phyloP scores from a whole-genome alignment of 2,888 invertebrate genomes.

The Eristalis tenax region DNA sequence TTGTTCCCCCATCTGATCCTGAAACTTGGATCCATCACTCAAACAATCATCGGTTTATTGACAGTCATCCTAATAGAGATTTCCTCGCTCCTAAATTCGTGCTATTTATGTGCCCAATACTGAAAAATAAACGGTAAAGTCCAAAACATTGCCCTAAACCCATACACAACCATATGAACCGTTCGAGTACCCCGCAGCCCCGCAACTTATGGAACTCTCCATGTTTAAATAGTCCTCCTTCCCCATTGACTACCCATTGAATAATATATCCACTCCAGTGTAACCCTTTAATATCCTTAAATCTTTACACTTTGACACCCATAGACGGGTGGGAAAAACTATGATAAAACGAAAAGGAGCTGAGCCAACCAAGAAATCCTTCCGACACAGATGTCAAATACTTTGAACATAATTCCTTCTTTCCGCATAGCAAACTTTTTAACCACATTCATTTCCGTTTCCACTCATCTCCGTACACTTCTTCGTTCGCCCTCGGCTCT shows the following conservation, averaged over 20 bases:
- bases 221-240: not conserved
- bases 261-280: constrained; percentile 34
- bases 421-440: constrained; percentile 37
- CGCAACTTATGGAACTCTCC: not conserved
- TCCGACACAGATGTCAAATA: constrained; percentile 45
- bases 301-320: constrained; percentile 47
- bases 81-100: too few species aligned
- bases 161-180: not conserved
- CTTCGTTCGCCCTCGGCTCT: not conserved
- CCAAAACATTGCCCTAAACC: not conserved
- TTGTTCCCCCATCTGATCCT: too few species aligned
- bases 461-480: not conserved
- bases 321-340: constrained; percentile 1
- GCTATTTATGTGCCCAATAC: too few species aligned
- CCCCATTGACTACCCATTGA: not conserved
- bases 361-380: constrained; percentile 10
- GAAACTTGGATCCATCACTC: too few species aligned
- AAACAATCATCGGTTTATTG: too few species aligned
- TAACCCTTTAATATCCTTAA: constrained; percentile 49
- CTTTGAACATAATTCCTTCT: constrained; percentile 44
- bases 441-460: constrained; percentile 49
- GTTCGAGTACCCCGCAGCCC: not conserved
- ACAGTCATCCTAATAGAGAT: too few species aligned
- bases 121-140: too few species aligned
- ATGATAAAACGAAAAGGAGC: not conserved